Evolutionary conservation across 2,797 vertebrate genomes (phyloP).

Genomic region (Octomys mimax): DNA sequence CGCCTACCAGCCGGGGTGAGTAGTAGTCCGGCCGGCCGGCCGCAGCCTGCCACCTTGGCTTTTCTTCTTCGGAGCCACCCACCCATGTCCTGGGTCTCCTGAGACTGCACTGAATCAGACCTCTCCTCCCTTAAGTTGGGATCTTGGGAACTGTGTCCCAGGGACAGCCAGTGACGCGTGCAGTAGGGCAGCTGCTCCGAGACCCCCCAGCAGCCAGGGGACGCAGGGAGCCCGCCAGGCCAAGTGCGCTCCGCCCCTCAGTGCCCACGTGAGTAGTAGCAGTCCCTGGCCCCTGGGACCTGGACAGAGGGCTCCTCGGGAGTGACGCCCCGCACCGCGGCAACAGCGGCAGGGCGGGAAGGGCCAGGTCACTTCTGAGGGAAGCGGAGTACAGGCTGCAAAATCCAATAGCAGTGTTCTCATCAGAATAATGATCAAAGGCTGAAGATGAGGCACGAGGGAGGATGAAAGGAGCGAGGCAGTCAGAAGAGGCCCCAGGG

Average conservation of each 20-base stretch:
- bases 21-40: not conserved
- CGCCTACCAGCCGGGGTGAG: not conserved
- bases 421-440: not conserved
- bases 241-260: rapidly evolving
- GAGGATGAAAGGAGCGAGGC: not conserved
- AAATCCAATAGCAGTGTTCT: constrained; percentile 30
- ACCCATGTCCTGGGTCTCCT: not conserved
- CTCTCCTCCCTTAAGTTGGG: not conserved
- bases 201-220: not conserved
- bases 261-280: not conserved
- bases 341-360: not conserved
- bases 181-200: rapidly evolving
- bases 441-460: not conserved
- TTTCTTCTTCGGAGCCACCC: not conserved
- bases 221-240: not conserved
- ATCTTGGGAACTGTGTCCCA: not conserved
- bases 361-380: not conserved
- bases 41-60: not conserved
- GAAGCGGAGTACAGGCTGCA: not conserved
- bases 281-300: not conserved
- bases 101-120: not conserved
- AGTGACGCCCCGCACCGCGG: not conserved
- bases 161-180: not conserved
- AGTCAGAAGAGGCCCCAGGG: not conserved
- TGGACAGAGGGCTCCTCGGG: not conserved